Conservation (phyloP, 2,797 vertebrate genomes). For the Sebastes dallii region DNA sequence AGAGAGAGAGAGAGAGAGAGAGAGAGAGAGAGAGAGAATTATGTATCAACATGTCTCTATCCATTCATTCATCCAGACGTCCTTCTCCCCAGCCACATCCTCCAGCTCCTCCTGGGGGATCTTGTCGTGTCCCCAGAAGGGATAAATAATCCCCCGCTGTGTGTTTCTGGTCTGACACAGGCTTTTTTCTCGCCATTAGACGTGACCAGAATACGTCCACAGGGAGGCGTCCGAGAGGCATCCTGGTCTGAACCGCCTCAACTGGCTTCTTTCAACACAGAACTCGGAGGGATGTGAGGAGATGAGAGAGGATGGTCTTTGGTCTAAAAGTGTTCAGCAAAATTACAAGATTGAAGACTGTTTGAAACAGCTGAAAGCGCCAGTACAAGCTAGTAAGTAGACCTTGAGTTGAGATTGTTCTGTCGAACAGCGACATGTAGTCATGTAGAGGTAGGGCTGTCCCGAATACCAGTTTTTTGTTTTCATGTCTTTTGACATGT, state of each 20-base stretch:
- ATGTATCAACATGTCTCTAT: not conserved
- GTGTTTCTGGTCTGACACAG: not conserved
- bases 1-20: not conserved
- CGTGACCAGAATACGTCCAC: not conserved
- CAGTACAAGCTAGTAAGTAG: not conserved
- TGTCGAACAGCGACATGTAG: not conserved
- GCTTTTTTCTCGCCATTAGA: not conserved
- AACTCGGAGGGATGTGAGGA: not conserved
- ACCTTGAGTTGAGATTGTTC: not conserved
- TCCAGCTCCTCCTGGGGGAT: not conserved
- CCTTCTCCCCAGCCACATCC: not conserved
- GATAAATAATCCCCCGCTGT: not conserved
- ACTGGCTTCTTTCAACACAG: not conserved
- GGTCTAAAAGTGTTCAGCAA: not conserved
- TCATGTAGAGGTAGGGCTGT: not conserved
- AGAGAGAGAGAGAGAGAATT: no score
- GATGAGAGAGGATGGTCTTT: not conserved
- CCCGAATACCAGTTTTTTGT: no score
- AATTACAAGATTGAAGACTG: not conserved
- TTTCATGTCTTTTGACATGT: no score
- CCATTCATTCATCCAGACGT: not conserved
- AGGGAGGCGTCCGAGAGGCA: not conserved
- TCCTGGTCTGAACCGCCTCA: not conserved
- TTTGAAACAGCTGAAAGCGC: not conserved
- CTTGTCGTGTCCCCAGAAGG: not conserved